A percentile compares a stretch with the other conserved stretches of the same genome.
phyloP scores from a whole-genome alignment of 1,140 invertebrate species.

The Pentalonia nigronervosa region DNA sequence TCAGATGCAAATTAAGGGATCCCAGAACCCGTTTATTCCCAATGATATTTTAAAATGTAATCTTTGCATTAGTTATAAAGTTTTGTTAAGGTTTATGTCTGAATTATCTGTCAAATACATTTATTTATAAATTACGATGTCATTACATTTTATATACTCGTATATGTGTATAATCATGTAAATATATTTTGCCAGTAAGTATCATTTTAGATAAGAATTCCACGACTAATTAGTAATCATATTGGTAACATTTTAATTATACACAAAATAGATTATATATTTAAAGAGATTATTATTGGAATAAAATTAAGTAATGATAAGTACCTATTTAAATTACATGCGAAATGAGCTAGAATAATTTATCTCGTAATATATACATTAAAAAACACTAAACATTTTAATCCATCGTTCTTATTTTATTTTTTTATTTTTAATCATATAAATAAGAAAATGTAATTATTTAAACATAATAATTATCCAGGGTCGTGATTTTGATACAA shows the following conservation, averaged over 20 bases:
- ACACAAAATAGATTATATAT: not conserved
- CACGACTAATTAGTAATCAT: not conserved
- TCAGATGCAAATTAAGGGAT: slow-evolving; percentile 55
- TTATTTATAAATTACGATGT: slow-evolving; percentile 19
- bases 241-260: not conserved
- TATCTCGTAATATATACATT: not conserved
- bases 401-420: not conserved
- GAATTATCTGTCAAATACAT: slow-evolving; percentile 17
- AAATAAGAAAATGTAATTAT: not conserved
- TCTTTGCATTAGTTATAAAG: slow-evolving; percentile 16
- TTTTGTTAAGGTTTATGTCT: not conserved
- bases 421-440: not conserved
- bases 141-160: not conserved
- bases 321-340: not conserved
- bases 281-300: not conserved
- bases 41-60: slow-evolving; percentile 50
- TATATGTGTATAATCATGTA: not conserved
- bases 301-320: not conserved
- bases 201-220: not conserved
- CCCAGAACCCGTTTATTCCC: slow-evolving; percentile 13
- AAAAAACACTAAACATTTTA: not conserved
- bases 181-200: not conserved
- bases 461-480: not conserved
- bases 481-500: no score
- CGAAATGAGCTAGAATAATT: not conserved